Percentiles rank a stretch among this genome's conserved stretches.
Conservation (phyloP, 2,888 invertebrate genomes). For the Gortyna flavago region DNA sequence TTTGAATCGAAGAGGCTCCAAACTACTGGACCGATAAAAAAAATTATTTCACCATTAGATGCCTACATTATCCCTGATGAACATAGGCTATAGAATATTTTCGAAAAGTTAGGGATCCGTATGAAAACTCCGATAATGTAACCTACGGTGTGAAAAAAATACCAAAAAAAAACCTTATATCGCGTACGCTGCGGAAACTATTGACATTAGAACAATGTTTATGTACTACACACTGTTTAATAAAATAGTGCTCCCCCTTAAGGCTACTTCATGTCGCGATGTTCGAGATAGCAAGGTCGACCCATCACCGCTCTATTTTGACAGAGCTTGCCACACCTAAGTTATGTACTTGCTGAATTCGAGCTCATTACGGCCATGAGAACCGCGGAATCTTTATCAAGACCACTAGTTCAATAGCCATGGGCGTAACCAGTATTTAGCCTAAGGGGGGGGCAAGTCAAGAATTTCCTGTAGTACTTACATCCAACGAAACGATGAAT, state of each 20-base stretch:
- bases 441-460: not conserved
- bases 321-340: conserved; percentile 58
- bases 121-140: no score
- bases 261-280: conserved; percentile 43
- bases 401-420: not conserved
- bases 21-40: no score
- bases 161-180: no score
- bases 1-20: no score
- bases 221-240: no score
- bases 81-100: no score
- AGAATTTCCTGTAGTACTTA: not conserved
- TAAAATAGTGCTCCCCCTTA: conserved; percentile 37
- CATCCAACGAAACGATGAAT: not conserved
- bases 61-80: no score
- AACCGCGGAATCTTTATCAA: conserved; percentile 7
- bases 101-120: no score
- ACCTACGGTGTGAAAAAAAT: no score
- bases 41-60: no score
- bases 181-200: no score
- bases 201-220: no score
- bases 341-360: conserved; percentile 17
- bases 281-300: conserved; percentile 57
- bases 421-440: not conserved
- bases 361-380: conserved; percentile 24
- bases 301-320: conserved; percentile 61